Evolutionary conservation across 2,113 vertebrate genomes (phyloP).

Genomic region (Pseudolaguvia tuberculata): DNA sequence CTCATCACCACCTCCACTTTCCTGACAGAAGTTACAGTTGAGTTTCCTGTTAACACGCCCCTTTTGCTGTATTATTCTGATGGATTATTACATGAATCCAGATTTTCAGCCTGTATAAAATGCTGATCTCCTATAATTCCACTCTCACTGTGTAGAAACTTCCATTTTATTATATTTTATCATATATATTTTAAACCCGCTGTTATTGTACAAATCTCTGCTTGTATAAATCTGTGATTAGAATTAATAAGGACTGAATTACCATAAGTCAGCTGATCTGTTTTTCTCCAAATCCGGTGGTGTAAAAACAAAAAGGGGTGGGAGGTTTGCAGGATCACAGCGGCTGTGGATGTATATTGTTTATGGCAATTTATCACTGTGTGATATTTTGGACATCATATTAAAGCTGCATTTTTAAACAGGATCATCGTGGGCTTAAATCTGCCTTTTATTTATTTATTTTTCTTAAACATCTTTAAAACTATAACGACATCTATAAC

Average conservation of each 20-base stretch:
- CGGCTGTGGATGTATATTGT: conserved; percentile 54
- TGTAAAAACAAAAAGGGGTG: no score
- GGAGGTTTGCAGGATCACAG: conserved; percentile 31
- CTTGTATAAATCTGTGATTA: conserved; percentile 55
- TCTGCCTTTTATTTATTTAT: conserved; percentile 71
- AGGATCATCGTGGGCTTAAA: conserved; percentile 68
- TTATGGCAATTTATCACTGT: conserved; percentile 84
- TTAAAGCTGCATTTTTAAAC: conserved; percentile 71
- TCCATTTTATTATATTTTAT: not conserved
- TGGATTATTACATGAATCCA: not conserved
- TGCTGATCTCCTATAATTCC: no score
- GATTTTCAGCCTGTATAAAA: no score
- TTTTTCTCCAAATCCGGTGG: conserved; percentile 56
- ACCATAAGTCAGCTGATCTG: conserved; percentile 53
- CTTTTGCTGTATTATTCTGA: not conserved
- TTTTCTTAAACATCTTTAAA: conserved; percentile 71
- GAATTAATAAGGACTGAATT: conserved; percentile 64
- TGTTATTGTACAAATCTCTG: conserved; percentile 61
- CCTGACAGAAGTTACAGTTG: not conserved
- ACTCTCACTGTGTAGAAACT: no score
- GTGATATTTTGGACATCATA: conserved; percentile 84
- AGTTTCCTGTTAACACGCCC: conserved; percentile 14
- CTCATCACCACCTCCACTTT: not conserved
- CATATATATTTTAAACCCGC: conserved; percentile 48
- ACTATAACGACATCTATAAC: conserved; percentile 72